These are phyloP conservation scores for Trachops cirrhosus DNA, from an alignment of 2,797 vertebrate species.

Conservation along the genomic window DNA sequence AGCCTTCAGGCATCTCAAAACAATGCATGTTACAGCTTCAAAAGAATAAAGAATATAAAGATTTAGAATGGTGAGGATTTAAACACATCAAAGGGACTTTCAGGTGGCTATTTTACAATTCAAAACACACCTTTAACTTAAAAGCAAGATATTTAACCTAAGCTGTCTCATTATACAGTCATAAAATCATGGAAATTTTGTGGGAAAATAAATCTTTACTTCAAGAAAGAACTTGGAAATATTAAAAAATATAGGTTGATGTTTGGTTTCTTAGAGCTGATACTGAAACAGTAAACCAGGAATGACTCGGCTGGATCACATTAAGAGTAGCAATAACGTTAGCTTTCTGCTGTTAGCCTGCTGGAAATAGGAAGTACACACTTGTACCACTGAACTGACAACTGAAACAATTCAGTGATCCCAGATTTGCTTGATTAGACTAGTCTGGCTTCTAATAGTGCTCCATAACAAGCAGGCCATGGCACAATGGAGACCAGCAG, in stretches of 20 bases:
- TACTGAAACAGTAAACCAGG: background rate
- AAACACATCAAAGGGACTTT: conserved; percentile 14
- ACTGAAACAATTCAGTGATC: background rate
- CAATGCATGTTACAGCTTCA: background rate
- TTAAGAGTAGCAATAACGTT: background rate
- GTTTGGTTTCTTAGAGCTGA: background rate
- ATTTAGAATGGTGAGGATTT: background rate
- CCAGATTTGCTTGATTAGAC: background rate
- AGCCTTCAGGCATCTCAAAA: background rate
- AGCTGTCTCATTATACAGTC: background rate
- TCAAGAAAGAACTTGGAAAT: conserved; percentile 9
- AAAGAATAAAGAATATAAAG: conserved; percentile 22
- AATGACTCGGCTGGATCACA: background rate
- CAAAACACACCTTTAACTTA: background rate
- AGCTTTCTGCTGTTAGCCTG: background rate
- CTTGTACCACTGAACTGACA: background rate
- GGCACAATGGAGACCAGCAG: background rate
- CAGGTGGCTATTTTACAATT: background rate
- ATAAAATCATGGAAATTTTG: background rate
- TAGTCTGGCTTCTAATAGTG: background rate
- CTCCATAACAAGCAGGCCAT: background rate
- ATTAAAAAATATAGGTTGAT: background rate
- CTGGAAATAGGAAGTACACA: conserved; percentile 42
- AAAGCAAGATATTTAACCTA: background rate
- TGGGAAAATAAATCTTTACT: background rate